These are phyloP conservation scores for Pristiophorus japonicus DNA, from an alignment of 2,113 vertebrate genomes.

Conservation along the genomic window DNA sequence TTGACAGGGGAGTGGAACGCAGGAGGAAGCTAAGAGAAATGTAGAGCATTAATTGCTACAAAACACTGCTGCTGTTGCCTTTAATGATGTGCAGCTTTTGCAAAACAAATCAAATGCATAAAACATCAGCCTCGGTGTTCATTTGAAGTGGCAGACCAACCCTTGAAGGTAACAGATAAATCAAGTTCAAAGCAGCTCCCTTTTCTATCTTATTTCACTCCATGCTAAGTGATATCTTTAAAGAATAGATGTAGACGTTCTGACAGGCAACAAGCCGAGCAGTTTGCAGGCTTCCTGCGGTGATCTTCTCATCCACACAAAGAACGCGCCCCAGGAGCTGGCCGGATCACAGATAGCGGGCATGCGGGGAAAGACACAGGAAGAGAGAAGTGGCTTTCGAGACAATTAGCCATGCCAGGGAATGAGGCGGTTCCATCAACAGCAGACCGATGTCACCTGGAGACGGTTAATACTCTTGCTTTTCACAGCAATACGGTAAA, in stretches of 20 bases:
- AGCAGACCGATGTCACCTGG: constrained; percentile 8
- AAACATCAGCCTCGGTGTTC: not conserved
- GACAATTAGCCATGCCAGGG: constrained; percentile 10
- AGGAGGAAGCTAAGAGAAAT: not conserved
- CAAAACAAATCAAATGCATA: constrained; percentile 23
- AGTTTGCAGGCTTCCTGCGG: not conserved
- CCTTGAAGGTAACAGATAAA: constrained; percentile 19
- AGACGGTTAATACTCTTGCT: not conserved
- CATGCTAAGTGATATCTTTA: not conserved
- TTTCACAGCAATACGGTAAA: constrained; percentile 30
- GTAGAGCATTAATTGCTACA: not conserved
- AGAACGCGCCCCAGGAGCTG: not conserved
- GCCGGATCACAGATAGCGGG: not conserved
- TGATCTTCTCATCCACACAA: not conserved
- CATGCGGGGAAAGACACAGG: not conserved
- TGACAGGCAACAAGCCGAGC: not conserved
- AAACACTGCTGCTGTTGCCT: not conserved
- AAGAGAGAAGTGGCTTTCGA: not conserved
- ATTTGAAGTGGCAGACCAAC: not conserved
- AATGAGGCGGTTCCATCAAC: not conserved
- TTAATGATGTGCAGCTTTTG: not conserved
- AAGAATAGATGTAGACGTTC: not conserved
- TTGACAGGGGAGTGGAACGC: not conserved
- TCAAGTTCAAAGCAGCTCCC: constrained; percentile 5
- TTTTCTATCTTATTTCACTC: constrained; percentile 12